Conservation (phyloP, 2,113 vertebrate species). For the Poeciliopsis retropinna region DNA sequence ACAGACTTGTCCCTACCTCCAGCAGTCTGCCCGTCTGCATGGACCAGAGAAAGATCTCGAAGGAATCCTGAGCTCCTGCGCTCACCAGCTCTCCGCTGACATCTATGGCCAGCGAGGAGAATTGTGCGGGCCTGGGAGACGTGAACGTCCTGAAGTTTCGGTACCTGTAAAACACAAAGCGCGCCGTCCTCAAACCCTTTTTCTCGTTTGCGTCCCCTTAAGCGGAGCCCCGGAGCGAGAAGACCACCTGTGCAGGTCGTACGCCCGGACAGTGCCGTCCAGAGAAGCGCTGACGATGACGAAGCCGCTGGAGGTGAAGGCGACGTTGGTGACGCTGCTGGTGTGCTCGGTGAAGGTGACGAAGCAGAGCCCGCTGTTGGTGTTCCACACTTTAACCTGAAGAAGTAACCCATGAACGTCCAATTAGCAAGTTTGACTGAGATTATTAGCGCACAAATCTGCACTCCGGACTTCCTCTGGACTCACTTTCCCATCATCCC, state of each 20-base stretch:
- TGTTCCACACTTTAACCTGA: constrained; percentile 97
- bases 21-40: constrained; percentile 95
- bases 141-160: constrained; percentile 97
- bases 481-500: constrained; percentile 93
- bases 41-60: constrained; percentile 97
- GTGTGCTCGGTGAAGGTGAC: constrained; percentile 95
- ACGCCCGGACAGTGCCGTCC: constrained; percentile 95
- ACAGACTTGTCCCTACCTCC: constrained; percentile 77
- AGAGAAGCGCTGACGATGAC: constrained; percentile 92
- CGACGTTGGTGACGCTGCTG: constrained; percentile 87
- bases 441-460: too few relatives aligned
- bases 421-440: too few relatives aligned
- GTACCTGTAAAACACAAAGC: constrained; percentile 77
- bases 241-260: constrained; percentile 91
- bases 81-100: constrained; percentile 91
- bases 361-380: constrained; percentile 92
- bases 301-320: constrained; percentile 88
- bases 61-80: constrained; percentile 94
- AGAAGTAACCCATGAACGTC: not conserved
- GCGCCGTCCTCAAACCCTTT: not conserved
- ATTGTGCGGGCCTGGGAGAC: constrained; percentile 90
- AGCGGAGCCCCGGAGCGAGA: too few relatives aligned
- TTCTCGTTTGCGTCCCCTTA: not conserved
- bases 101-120: constrained; percentile 92
- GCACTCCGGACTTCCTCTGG: too few relatives aligned